Evolutionary conservation across 2,888 invertebrate species (phyloP).

Genomic region (Nebria salina): DNA sequence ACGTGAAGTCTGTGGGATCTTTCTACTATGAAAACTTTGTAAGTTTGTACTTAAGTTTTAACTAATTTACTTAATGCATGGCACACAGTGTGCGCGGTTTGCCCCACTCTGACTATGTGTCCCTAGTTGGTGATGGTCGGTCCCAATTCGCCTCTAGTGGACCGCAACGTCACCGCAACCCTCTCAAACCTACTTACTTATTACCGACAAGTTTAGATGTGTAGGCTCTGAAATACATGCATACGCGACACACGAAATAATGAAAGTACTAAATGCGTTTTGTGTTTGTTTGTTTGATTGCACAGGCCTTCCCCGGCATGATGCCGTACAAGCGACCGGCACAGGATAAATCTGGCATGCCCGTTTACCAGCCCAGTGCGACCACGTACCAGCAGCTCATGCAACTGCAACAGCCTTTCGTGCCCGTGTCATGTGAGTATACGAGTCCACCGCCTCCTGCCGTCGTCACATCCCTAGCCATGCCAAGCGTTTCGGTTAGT

Average conservation of each 20-base stretch:
- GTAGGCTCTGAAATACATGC: neutral
- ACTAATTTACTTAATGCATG: conserved; percentile 26
- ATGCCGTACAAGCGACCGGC: conserved; percentile 96
- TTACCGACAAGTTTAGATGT: neutral
- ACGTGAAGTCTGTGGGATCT: conserved; percentile 95
- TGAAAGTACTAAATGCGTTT: neutral
- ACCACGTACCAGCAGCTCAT: conserved; percentile 95
- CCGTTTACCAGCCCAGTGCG: conserved; percentile 92
- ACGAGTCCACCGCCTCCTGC: conserved; percentile 74
- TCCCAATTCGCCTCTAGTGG: neutral
- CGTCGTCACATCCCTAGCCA: conserved; percentile 54
- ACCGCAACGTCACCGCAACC: neutral
- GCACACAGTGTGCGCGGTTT: conserved; percentile 9
- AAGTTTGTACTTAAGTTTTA: conserved; percentile 67
- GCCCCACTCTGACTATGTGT: conserved; percentile 1
- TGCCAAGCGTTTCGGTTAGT: conserved; percentile 33
- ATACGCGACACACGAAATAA: neutral
- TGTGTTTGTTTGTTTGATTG: conserved; percentile 48
- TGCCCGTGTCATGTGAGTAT: conserved; percentile 99
- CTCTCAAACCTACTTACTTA: neutral
- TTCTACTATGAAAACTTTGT: conserved; percentile 97
- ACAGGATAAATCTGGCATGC: conserved; percentile 95
- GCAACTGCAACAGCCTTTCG: conserved; percentile 91
- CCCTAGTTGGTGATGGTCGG: conserved; percentile 7
- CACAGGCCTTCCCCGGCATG: conserved; percentile 93